Evolutionary conservation across 2,113 vertebrate species (phyloP).

Genomic region (Glaucomys volans): DNA sequence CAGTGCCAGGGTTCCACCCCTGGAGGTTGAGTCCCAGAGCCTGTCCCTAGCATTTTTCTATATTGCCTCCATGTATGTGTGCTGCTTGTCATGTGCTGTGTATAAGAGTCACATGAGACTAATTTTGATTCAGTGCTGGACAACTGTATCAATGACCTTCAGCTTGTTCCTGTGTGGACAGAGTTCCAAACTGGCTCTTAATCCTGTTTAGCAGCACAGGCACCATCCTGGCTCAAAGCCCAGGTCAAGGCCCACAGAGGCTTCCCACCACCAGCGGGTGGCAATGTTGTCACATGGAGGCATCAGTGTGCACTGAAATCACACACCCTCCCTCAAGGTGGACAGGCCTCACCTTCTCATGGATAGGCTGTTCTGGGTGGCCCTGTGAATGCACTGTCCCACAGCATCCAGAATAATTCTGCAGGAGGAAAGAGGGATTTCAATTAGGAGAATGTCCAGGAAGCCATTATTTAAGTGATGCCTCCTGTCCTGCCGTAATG

Average conservation of each 20-base stretch:
- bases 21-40: not conserved
- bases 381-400: not conserved
- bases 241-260: not conserved
- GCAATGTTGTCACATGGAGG: slow-evolving; percentile 68
- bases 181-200: not conserved
- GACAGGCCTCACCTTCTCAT: not conserved
- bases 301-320: not conserved
- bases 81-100: not conserved
- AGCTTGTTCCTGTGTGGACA: not conserved
- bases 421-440: not conserved
- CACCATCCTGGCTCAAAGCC: not conserved
- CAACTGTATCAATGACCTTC: not conserved
- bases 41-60: not conserved
- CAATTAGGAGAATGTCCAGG: not conserved
- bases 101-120: not conserved
- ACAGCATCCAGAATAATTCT: not conserved
- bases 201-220: not conserved
- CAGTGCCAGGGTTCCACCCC: not conserved
- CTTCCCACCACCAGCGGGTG: slow-evolving; percentile 65
- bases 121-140: not conserved
- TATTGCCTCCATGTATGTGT: not conserved
- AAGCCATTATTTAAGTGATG: not conserved
- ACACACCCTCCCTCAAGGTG: not conserved
- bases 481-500: not conserved
- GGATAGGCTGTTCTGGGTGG: not conserved